Percentiles rank a stretch among this genome's conserved stretches.
These are phyloP conservation scores for Drosophila ananassae DNA, from an alignment of 1,140 invertebrate genomes.

Conservation along the genomic window DNA sequence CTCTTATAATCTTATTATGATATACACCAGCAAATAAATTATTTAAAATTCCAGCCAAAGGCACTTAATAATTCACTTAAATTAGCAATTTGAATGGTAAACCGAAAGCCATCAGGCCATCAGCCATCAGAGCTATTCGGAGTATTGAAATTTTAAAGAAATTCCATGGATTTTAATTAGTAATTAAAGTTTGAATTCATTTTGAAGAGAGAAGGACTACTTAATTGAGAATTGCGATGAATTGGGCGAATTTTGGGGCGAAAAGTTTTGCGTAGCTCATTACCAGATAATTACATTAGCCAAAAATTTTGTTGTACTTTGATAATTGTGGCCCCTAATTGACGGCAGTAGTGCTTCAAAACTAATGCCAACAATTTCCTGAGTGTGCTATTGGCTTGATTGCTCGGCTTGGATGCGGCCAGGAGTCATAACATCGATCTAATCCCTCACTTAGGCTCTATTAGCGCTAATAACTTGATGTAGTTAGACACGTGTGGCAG, in stretches of 20 bases:
- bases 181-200: neutral
- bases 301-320: neutral
- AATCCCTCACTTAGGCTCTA: conserved; percentile 67
- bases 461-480: conserved; percentile 70
- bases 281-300: conserved; percentile 3
- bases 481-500: conserved; percentile 52
- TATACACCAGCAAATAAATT: too few species aligned
- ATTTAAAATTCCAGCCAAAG: neutral
- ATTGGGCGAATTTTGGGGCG: neutral
- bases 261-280: neutral
- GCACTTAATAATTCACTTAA: neutral
- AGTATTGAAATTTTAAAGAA: too few species aligned
- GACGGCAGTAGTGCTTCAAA: neutral
- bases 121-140: too few species aligned
- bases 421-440: conserved; percentile 66
- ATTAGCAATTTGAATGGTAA: neutral
- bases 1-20: too few species aligned
- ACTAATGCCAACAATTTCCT: conserved; percentile 1
- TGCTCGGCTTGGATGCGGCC: conserved; percentile 14
- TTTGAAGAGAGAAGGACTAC: too few species aligned
- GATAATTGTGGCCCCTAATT: neutral
- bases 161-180: conserved; percentile 1
- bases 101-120: too few species aligned
- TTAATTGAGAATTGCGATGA: too few species aligned
- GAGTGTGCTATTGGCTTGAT: conserved; percentile 9